A percentile compares a stretch with the other conserved stretches of the same genome.
Evolutionary conservation across 1,140 invertebrate genomes (phyloP).

Genomic region (Polypedilum pembai): DNA sequence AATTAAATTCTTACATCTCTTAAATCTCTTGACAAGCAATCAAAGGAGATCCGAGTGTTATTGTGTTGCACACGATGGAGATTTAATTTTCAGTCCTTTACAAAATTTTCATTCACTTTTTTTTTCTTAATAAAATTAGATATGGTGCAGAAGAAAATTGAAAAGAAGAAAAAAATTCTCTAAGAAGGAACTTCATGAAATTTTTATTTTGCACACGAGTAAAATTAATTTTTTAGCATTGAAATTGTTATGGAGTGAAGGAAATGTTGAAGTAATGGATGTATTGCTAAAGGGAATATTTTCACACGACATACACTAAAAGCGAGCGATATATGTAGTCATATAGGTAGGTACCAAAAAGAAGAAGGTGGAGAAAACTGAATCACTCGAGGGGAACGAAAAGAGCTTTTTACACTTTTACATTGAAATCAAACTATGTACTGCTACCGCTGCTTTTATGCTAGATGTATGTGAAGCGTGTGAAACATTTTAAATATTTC

Average conservation of each 20-base stretch:
- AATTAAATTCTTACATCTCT: too few species aligned
- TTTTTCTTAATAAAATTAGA: too few species aligned
- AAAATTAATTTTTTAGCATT: background rate
- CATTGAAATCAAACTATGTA: slow-evolving; percentile 2
- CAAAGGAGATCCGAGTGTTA: too few species aligned
- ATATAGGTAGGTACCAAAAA: background rate
- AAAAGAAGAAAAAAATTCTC: too few species aligned
- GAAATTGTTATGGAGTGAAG: background rate
- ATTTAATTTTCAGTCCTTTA: too few species aligned
- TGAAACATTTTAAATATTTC: slow-evolving; percentile 14
- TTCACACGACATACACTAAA: background rate
- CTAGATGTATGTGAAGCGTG: background rate
- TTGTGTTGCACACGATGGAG: too few species aligned
- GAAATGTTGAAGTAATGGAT: background rate
- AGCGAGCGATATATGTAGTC: too few species aligned
- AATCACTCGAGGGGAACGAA: slow-evolving; percentile 3
- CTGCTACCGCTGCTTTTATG: too few species aligned
- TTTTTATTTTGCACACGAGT: background rate
- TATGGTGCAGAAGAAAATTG: too few species aligned
- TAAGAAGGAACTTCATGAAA: background rate
- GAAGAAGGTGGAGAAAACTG: background rate
- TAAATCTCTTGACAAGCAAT: too few species aligned
- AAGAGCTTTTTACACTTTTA: slow-evolving; percentile 18
- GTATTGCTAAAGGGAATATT: background rate
- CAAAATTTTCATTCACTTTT: too few species aligned